These are phyloP conservation scores for Proteles cristata DNA, from an alignment of 2,113 vertebrate genomes.

Conservation along the genomic window DNA sequence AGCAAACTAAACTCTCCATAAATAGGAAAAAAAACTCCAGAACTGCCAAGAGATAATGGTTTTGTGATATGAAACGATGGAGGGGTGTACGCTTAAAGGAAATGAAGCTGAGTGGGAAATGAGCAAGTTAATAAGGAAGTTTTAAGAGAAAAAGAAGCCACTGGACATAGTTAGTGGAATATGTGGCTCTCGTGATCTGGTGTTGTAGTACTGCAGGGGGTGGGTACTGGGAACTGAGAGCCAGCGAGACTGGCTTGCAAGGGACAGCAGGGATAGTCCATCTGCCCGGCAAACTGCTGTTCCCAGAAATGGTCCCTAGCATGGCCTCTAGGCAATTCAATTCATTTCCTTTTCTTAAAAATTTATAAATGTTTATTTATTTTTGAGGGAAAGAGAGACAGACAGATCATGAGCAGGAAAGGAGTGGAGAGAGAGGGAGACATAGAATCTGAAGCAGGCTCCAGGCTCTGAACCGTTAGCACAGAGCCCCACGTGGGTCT, in stretches of 20 bases:
- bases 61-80: neutral
- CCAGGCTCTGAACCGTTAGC: too few relatives aligned
- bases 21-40: neutral
- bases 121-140: neutral
- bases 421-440: too few relatives aligned
- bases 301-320: neutral
- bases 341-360: too few relatives aligned
- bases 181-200: rapidly evolving
- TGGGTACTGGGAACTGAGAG: neutral
- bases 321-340: neutral
- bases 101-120: neutral
- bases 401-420: too few relatives aligned
- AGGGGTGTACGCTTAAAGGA: neutral
- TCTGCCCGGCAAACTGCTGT: neutral
- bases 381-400: too few relatives aligned
- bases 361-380: too few relatives aligned
- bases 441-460: too few relatives aligned
- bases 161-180: neutral
- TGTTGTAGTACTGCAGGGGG: rapidly evolving
- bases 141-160: neutral
- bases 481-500: too few relatives aligned
- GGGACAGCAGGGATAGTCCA: neutral
- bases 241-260: too few relatives aligned
- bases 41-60: neutral
- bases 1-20: neutral